Conservation (phyloP, 2,113 vertebrate genomes). For the Miniopterus natalensis region DNA sequence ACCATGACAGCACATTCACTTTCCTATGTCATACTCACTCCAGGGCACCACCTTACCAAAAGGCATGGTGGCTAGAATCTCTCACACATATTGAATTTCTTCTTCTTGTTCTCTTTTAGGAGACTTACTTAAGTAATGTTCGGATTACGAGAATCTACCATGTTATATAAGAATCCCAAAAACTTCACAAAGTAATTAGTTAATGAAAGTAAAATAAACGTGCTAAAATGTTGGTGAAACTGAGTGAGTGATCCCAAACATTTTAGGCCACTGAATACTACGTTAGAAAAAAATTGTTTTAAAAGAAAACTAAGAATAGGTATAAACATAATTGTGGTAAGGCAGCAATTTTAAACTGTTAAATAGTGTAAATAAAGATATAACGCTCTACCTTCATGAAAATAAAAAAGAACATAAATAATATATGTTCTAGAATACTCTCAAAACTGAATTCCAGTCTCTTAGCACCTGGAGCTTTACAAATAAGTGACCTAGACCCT, state of each 20-base stretch:
- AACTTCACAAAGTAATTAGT: not conserved
- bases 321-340: slow-evolving; percentile 48
- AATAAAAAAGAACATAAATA: slow-evolving; percentile 30
- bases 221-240: slow-evolving; percentile 38
- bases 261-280: not conserved
- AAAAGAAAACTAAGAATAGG: not conserved
- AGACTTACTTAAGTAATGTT: slow-evolving; percentile 38
- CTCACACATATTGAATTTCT: not conserved
- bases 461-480: not conserved
- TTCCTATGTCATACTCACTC: not conserved
- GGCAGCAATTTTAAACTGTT: slow-evolving; percentile 53
- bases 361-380: not conserved
- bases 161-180: not conserved
- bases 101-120: not conserved
- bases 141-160: not conserved
- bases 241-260: not conserved
- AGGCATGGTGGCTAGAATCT: not conserved
- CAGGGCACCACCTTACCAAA: not conserved
- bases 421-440: slow-evolving; percentile 30
- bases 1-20: not conserved
- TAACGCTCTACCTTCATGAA: slow-evolving; percentile 33
- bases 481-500: slow-evolving; percentile 3
- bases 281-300: not conserved
- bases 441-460: slow-evolving; percentile 41
- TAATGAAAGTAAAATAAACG: slow-evolving; percentile 45